Base-by-base conservation (phyloP, 2,888 invertebrate species). In the Branchellion lobata region DNA sequence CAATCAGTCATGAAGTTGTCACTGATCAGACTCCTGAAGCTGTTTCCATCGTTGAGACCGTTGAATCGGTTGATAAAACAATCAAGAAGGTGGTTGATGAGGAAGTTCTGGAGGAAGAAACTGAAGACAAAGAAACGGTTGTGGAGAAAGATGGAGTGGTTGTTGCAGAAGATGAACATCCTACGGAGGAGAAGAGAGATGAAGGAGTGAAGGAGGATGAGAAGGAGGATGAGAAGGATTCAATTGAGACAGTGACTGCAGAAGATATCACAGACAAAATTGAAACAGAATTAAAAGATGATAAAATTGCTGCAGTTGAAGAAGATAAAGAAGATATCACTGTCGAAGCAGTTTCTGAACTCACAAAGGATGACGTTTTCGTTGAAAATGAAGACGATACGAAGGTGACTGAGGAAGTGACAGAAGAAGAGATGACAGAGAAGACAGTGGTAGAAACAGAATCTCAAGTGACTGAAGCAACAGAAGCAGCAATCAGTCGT, bases 361-460 rank as follows among this genome's bases (percentile, higher is more conserved):
- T n/a, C n/a, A n/a, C n/a, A 65, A 65, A n/a, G 11, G 65, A 8
- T 14, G 29, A 24, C 8, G 8, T 14, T 14, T 65, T 27, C n/a
- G 65, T 65, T 65, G 29, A 24, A 27, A n/a, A n/a, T n/a, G n/a
- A n/a, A n/a, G n/a, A n/a, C n/a, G 29, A n/a, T 8, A 65, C 11
- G 8, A 11, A 14, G 8, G 14, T 11, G 11, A n/a, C 11, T 11
- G 24, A 65, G 11, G 65, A 65, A 65, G n/a, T 24, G 8, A n/a
- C n/a, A n/a, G 65, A n/a, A 24, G 65, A 65, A 14, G 65, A 65
- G n/a, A 65, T 65, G 11, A 14, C 65, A 65, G 65, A 27, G n/a
- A 27, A 65, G n/a, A 8, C 8, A 24, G 29, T 65, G 8, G 24
- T 11, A 5, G n/a, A 8, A 65, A 65, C 24, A 8, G 65, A 65